Evolutionary conservation across 2,797 vertebrate genomes (phyloP), one percentile per base, ranked within the genome.

Genomic region (Pangasius macronema): DNA sequence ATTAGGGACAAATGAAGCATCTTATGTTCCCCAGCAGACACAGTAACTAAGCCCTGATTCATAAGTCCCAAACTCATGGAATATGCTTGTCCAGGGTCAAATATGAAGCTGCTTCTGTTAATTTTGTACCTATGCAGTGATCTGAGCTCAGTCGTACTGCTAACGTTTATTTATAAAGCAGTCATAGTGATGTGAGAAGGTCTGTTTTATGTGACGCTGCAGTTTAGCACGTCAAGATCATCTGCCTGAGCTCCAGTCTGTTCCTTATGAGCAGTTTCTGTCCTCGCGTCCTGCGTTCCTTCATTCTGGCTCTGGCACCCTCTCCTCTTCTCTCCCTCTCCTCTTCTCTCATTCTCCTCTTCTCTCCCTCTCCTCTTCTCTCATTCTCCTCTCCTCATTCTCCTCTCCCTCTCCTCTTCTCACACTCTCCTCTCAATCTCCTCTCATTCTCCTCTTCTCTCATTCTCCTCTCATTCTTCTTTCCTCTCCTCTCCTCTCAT

Each of bases 1-100:
- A 94, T 94, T 94, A 92, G 90, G 85, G 82, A 51, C 85, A 94
- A 94, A 93, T 90, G 88, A 94, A 91, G 92, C 92, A 3, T 93
- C 88, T 93, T 92, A 93, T 95, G 91, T 91, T 67, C 82, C 89
- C 16, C 8, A 42, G 36, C n/a, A 70, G 36, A 73, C n/a, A 33
- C 42, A 33, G 14, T 53, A 51, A 83, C 8, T 51, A 67, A 51
- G n/a, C 39, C 5, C 46, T 24, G n/a, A 33, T 46, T 83, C 61
- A 67, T 51, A 8, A 20, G 14, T 51, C 42, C 39, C 61, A 67
- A 3, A 65, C n/a, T 49, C 59, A 10, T 24, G 2, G 22, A 42
- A 81, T 81, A 24, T 81, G 55, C 9, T 22, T 36, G 55, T 42
- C 5, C 55, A 59, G 33, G 30, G 53, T 80, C 76, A 24, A 1